Base-by-base conservation (phyloP, 2,888 invertebrate species). In the Acrocyrtus sp. region DNA sequence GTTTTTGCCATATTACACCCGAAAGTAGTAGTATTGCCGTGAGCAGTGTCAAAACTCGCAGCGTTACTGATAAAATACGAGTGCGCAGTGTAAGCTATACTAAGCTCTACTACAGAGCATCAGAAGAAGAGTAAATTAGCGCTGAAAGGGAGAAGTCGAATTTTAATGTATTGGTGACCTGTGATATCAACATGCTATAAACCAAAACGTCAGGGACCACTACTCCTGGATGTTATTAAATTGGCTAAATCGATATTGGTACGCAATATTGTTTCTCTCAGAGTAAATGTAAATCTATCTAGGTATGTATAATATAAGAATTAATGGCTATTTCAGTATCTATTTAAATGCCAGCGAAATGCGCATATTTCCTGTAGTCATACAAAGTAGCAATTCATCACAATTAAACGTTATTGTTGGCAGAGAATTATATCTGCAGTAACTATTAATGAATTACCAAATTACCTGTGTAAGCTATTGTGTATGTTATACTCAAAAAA, bases 131-230 rank as follows among this genome's bases (percentile, higher is more conserved):
- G 10, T 24, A 53, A 53, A n/a, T 34, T 19, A 34, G 12, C 15
- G 26, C 6, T 27, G 17, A 51, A 8, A 34, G 19, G 21, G 6
- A 48, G 34, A 48, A 41, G 45, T 45, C 24, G 22, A 10, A 12
- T 62, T n/a, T 39, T 57, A 48, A 57, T 68, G n/a, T 60, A 68
- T 60, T 56, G 45, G 69, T 61, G 50, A 69, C 61, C 69, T 69
- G 69, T 69, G 69, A 69, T 62, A 61, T 43, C 15, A 2, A 6
- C 24, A 53, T 17, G 17, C 54, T 24, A 47, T 22, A 10, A 48
- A 61, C 45, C 17, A 45, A n/a, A 54, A 67, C 26, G 69, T 62
- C 47, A 61, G 69, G 69, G 69, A 69, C 69, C 69, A 69, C 48
- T 60, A 45, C 21, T 60, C 47, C 48, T 69, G 61, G 69, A 61